Evolutionary conservation across 2,888 invertebrate species (phyloP), one percentile per base, ranked within the genome.

Genomic region (Deroplatys truncata): DNA sequence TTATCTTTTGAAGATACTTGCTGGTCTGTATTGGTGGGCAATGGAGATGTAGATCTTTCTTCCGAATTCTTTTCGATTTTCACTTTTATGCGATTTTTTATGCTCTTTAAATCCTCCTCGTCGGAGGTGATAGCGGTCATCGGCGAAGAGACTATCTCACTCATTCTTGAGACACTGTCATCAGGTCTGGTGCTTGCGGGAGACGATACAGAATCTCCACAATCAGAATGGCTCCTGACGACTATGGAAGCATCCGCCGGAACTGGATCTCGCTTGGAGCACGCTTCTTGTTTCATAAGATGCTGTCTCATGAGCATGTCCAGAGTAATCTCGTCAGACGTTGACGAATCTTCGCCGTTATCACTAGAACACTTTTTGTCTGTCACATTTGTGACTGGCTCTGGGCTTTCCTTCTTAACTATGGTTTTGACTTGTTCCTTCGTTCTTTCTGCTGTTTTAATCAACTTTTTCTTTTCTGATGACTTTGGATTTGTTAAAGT

Each of bases 251-350:
- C 25, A 0, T 87, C 87, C 4, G 35, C 35, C 3, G n/a, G 35
- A 28, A 15, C n/a, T 82, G 43, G 10, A 0, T 72, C 56, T 16
- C 25, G 20, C 56, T 16, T 56, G 16, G 2, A 2, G 56, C 5
- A 13, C 13, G 0, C 10, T 31, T 87, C 87, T 72, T 87, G 87
- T n/a, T 86, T 84, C 84, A 88, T 20, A 15, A 86, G 72, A n/a
- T 92, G 91, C 87, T 92, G 92, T 88, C 92, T 92, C 49, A 89
- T 72, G 28, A 91, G 90, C 84, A 92, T 92, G 85, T 92, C 93
- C 7, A 92, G 89, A 10, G 91, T 91, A 84, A 91, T 91, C 31
- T 91, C 91, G 83, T 91, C 92, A 28, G 92, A 91, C 20, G 91
- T 91, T 8, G 91, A 91, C 4, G 92, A 92, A 43, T 90, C 90